Evolutionary conservation across 2,113 vertebrate genomes (phyloP), one percentile per base, ranked within the genome.

Genomic region (Nicator chloris): DNA sequence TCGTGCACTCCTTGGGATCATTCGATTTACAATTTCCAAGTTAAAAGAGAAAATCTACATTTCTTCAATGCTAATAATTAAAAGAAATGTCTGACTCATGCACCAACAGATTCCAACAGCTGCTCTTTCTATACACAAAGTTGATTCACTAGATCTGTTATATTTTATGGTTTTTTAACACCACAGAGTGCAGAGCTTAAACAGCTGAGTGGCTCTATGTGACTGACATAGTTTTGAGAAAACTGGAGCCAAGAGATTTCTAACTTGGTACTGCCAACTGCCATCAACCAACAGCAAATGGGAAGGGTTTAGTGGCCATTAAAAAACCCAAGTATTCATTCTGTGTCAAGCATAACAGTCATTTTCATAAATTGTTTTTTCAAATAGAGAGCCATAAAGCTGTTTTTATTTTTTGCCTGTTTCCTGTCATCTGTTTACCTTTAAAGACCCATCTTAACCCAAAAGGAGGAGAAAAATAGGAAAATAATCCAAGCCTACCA

Each of bases 401-500:
- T 71, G 21, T 4, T 92, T 53, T 60, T 64, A 37, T 14, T 91
- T 91, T 76, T 45, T 54, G 42, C 24, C 20, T 47, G 11, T 68
- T 73, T 30, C 28, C 19, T 30, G 26, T 64, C 42, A 89, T 11
- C 19, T 13, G 20, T 70, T 54, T 86, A 59, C 23, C 45, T 82
- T 86, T 61, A 61, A 85, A 66, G 47, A 76, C 11, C 31, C 17
- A 84, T 53, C 51, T 70, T 76, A 76, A 13, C 64, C 8, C 45
- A 30, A 79, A 93, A 66, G 37, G 15, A 71, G 14, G 15, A 79
- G 60, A 76, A 83, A 88, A 91, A 35, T 1, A 86, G 7, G 33
- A 75, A 82, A 79, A 75, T 20, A n/a, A 68, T 56, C 35, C 37
- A 70, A 42, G 53, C 97, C 64, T 98, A 99, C 99, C 99, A 68